phyloP scores from a whole-genome alignment of 2,797 vertebrate species.

The Streptopelia turtur region DNA sequence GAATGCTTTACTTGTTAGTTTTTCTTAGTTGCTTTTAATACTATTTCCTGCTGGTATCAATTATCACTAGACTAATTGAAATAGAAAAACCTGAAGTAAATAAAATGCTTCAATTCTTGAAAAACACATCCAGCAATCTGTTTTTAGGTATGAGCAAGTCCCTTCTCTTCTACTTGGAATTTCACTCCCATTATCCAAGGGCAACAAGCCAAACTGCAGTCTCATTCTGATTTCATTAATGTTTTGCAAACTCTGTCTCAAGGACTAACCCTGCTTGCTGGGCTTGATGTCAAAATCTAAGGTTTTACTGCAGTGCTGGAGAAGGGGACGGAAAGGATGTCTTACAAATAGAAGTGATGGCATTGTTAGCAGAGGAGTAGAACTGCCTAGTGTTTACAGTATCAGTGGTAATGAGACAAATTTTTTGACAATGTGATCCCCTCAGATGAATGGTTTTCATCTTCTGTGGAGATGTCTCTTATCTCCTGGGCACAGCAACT shows the following conservation, averaged over 20 bases:
- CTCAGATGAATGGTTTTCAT: neutral
- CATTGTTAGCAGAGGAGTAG: neutral
- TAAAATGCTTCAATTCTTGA: slow-evolving; percentile 7
- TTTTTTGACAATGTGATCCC: neutral
- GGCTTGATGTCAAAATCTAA: slow-evolving; percentile 46
- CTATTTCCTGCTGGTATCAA: neutral
- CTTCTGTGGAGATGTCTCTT: neutral
- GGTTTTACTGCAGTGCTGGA: slow-evolving; percentile 61
- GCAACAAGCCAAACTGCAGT: slow-evolving; percentile 68
- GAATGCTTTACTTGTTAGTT: neutral
- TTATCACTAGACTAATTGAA: neutral
- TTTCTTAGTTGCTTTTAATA: neutral
- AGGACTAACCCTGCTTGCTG: slow-evolving; percentile 52
- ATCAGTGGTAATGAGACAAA: neutral
- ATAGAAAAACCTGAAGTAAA: neutral
- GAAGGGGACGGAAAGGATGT: neutral
- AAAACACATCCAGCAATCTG: neutral
- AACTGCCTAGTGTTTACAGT: neutral
- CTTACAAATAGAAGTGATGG: neutral
- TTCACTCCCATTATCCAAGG: slow-evolving; percentile 51
- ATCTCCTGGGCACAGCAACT: neutral
- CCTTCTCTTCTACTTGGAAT: slow-evolving; percentile 48
- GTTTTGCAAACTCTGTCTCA: slow-evolving; percentile 57
- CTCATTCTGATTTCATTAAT: slow-evolving; percentile 66
- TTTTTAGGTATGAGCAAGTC: slow-evolving; percentile 4